phyloP scores from a whole-genome alignment of 2,888 invertebrate genomes.

The Poecilus cupreus region DNA sequence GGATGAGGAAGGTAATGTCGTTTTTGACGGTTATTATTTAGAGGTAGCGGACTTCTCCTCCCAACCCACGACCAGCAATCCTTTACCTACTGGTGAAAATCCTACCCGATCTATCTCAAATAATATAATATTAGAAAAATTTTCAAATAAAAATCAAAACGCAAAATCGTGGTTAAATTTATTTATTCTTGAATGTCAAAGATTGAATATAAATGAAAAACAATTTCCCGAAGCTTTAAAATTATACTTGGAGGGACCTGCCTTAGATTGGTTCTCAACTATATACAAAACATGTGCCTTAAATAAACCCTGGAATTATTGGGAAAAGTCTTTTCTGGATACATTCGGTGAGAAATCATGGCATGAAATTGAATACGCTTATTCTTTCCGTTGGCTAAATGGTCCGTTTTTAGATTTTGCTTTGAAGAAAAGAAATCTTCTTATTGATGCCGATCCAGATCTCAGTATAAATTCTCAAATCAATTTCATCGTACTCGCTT shows the following conservation, averaged over 20 bases:
- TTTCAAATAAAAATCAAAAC: constrained; percentile 61
- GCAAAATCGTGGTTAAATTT: constrained; percentile 57
- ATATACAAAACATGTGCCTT: constrained; percentile 60
- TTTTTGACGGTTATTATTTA: too few relatives aligned
- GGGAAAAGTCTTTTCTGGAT: too few relatives aligned
- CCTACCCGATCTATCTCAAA: not conserved
- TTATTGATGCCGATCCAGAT: constrained; percentile 61
- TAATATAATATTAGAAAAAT: constrained; percentile 61
- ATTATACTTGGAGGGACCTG: constrained; percentile 62
- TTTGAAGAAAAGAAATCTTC: constrained; percentile 62
- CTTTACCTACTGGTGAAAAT: not conserved
- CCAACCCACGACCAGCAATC: not conserved
- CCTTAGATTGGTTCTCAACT: constrained; percentile 61
- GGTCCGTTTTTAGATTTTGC: constrained; percentile 62
- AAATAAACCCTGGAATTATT: constrained; percentile 59
- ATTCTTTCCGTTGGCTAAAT: too few relatives aligned
- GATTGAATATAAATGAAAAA: constrained; percentile 59
- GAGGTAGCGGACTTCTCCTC: not conserved
- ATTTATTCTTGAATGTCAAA: constrained; percentile 61
- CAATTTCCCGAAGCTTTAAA: constrained; percentile 61
- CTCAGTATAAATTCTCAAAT: constrained; percentile 59
- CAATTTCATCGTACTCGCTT: too few relatives aligned
- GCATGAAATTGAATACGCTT: constrained; percentile 62
- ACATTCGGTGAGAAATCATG: constrained; percentile 61
- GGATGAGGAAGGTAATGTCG: constrained; percentile 20